Evolutionary conservation across 2,888 invertebrate species (phyloP), one percentile per base, ranked within the genome.

Genomic region (Synanthedon formicaeformis): DNA sequence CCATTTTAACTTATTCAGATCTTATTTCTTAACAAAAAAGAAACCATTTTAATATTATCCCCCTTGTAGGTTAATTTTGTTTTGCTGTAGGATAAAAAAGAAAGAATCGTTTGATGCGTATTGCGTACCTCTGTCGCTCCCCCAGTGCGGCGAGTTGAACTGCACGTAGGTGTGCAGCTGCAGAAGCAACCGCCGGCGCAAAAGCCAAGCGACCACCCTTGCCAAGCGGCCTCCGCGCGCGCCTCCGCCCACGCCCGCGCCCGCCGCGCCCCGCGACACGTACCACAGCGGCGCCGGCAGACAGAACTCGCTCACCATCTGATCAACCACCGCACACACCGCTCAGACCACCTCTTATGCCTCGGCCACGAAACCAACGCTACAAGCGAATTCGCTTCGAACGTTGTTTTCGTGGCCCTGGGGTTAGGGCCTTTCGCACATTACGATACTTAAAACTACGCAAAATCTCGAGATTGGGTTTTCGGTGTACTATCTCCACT

Each of bases 101-200:
- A 40, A 34, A 10, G 34, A 34, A 34, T 34, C 34, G 10, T 34
- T 34, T 6, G 34, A 10, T 10, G 63, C 57, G 59, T 55, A 55
- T 81, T 10, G 63, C 57, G 59, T 55, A 55, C 81, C 87, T 65
- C 83, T 82, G 58, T 90, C 91, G 69, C 60, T 91, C 90, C 57
- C 93, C 93, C 89, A 95, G 59, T 73, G 79, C 54, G 81, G 78
- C 58, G 81, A 80, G 70, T 85, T 93, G 70, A 97, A 94, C 81
- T 95, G 96, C 56, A 98, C 92, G 67, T 98, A 98, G 0, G 96
- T 97, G 71, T 98, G 98, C 49, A 98, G 85, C 81, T 98, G 98
- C 70, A 97, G 89, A 34, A 98, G 81, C 55, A 98, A 86, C 60
- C 96, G 92, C 63, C 96, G 92, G 63, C 95, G 94, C 63, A 98